phyloP scores from a whole-genome alignment of 2,113 vertebrate genomes.

The Lampris incognitus region DNA sequence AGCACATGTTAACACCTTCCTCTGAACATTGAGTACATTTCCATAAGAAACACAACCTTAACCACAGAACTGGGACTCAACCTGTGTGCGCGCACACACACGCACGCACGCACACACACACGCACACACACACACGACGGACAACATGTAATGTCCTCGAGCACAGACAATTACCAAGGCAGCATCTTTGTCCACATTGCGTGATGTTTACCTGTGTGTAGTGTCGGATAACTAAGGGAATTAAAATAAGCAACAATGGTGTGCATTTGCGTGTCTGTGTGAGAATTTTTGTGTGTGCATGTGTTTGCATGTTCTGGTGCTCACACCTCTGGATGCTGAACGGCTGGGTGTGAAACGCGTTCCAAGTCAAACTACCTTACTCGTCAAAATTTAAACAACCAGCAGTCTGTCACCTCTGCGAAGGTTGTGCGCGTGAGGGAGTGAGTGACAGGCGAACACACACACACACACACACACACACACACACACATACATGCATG shows the following conservation, averaged over 20 bases:
- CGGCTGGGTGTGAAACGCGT: neutral
- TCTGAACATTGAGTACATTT: slow-evolving; percentile 51
- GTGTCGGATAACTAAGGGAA: neutral
- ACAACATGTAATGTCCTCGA: neutral
- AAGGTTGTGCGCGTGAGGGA: neutral
- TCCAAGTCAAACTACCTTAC: neutral
- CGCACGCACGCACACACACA: neutral
- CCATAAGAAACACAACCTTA: slow-evolving; percentile 49
- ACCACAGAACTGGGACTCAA: slow-evolving; percentile 15
- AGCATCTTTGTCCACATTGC: neutral
- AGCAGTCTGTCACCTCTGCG: neutral
- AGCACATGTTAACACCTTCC: slow-evolving; percentile 61
- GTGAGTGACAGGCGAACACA: neutral
- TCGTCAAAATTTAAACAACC: neutral
- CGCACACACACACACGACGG: neutral
- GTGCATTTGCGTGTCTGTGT: neutral
- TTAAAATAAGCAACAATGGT: neutral
- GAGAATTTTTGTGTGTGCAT: neutral
- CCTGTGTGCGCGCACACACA: neutral
- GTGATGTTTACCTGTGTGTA: neutral
- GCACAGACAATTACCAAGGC: neutral
- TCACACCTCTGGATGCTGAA: neutral
- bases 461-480: neutral
- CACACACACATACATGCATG: slow-evolving; percentile 1
- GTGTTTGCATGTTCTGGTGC: neutral